Evolutionary conservation across 2,113 vertebrate genomes (phyloP).

Genomic region (Micromys minutus): DNA sequence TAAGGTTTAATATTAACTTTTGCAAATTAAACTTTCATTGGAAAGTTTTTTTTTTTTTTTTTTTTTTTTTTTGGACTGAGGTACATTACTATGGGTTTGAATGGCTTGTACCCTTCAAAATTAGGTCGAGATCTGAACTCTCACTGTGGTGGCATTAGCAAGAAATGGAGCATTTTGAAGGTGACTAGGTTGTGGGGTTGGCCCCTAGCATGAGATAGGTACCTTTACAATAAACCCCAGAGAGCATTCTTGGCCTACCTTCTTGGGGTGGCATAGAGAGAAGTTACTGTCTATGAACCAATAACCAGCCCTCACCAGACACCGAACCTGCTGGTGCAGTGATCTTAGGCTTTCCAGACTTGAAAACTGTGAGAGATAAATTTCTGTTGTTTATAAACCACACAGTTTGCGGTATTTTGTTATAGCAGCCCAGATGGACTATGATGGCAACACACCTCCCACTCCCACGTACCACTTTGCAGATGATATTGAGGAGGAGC

Average conservation of each 20-base stretch:
- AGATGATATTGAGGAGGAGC: not conserved
- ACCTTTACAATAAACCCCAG: not conserved
- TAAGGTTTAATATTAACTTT: slow-evolving; percentile 52
- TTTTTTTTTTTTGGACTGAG: not conserved
- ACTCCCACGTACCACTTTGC: not conserved
- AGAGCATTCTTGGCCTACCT: not conserved
- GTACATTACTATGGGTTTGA: not conserved
- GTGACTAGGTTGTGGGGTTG: not conserved
- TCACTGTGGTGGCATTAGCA: too few species aligned
- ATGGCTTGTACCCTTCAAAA: not conserved
- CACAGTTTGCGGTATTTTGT: not conserved
- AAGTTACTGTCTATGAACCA: not conserved
- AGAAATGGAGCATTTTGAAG: not conserved
- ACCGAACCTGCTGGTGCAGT: not conserved
- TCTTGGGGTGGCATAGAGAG: not conserved
- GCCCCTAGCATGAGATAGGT: too few species aligned
- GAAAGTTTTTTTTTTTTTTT: not conserved
- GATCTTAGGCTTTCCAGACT: not conserved
- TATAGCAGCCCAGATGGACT: not conserved
- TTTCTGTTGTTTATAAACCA: not conserved
- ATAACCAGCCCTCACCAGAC: not conserved
- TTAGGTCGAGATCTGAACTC: not conserved
- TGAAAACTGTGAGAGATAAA: not conserved
- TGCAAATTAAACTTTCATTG: slow-evolving; percentile 56
- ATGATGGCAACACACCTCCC: not conserved